Percentiles rank a stretch among this genome's conserved stretches.
Conservation (phyloP, 35 echinoderm and acorn worm genomes). For the Ophiothrix spiculata region DNA sequence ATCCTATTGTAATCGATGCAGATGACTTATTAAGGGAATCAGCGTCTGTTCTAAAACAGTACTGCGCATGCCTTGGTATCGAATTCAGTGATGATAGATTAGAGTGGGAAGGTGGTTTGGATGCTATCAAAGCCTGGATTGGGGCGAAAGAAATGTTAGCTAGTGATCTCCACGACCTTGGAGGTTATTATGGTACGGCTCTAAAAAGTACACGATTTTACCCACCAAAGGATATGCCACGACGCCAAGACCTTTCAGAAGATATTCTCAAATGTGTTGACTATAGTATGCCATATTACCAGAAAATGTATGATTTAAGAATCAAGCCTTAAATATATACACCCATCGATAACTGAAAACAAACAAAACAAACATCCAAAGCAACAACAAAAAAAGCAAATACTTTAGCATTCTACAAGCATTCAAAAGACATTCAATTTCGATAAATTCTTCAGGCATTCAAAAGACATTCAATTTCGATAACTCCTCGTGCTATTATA, state of each 20-base stretch:
- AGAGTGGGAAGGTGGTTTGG: background rate
- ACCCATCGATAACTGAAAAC: too few species aligned
- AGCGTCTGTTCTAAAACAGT: background rate
- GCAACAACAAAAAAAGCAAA: too few species aligned
- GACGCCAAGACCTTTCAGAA: background rate
- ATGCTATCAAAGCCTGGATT: background rate
- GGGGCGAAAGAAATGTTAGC: background rate
- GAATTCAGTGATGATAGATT: too few species aligned
- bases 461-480: too few species aligned
- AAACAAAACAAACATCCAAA: too few species aligned
- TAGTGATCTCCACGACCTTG: background rate
- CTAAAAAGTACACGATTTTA: background rate
- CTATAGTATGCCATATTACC: background rate
- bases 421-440: too few species aligned
- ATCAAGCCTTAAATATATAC: too few species aligned
- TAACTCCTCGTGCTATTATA: too few species aligned
- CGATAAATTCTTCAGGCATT: too few species aligned
- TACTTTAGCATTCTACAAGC: too few species aligned
- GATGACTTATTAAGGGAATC: background rate
- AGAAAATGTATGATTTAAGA: background rate
- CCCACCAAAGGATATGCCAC: background rate
- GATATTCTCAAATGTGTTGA: background rate
- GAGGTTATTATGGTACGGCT: background rate
- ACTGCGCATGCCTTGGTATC: background rate
- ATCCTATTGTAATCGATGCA: background rate